phyloP scores from a whole-genome alignment of 2,113 vertebrate species.

The Puntigrus tetrazona region DNA sequence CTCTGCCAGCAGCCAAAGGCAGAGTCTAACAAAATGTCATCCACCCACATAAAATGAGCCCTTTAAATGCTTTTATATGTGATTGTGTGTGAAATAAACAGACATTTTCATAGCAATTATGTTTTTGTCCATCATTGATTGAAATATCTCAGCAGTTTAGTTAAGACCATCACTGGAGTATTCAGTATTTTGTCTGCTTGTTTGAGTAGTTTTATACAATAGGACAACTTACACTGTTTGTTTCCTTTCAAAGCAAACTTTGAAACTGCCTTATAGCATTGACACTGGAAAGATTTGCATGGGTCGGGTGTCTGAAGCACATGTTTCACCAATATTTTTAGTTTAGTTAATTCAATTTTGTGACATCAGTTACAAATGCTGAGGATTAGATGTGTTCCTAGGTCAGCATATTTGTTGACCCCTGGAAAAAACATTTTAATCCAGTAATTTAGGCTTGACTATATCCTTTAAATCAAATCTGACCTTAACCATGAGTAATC shows the following conservation, averaged over 20 bases:
- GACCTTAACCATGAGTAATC: too few species aligned
- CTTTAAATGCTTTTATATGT: not conserved
- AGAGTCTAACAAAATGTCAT: not conserved
- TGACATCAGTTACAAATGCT: too few species aligned
- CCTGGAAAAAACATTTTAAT: too few species aligned
- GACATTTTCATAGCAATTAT: not conserved
- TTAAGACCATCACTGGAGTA: not conserved
- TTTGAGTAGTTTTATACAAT: not conserved
- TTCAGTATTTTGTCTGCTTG: not conserved
- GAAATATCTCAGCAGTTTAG: not conserved
- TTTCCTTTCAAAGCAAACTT: not conserved
- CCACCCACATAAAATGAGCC: not conserved
- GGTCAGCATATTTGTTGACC: too few species aligned
- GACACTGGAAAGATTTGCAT: not conserved
- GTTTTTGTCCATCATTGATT: not conserved
- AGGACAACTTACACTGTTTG: not conserved
- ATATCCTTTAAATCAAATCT: too few species aligned
- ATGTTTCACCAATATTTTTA: not conserved
- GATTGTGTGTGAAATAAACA: not conserved
- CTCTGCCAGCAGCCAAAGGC: constrained; percentile 4
- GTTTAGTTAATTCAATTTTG: too few species aligned
- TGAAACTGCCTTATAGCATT: not conserved
- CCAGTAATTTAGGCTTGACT: too few species aligned
- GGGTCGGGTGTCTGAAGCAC: not conserved
- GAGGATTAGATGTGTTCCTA: too few species aligned